Conservation (phyloP, 2,888 invertebrate genomes). For the Aspidapion aeneum region DNA sequence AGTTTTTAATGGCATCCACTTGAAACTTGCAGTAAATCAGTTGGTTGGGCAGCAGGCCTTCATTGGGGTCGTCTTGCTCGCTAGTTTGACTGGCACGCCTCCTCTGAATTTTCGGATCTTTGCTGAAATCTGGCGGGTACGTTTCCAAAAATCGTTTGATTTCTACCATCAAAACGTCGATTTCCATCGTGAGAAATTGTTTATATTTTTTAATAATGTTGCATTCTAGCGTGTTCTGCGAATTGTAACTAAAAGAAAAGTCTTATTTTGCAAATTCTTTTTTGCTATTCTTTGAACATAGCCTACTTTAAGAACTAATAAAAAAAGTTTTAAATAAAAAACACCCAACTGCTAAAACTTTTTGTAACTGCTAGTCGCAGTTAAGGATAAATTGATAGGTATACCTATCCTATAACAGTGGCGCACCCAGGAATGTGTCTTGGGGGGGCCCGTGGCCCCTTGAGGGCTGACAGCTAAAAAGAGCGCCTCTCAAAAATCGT, state of each 20-base stretch:
- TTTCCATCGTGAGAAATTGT: constrained; percentile 24
- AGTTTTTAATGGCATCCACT: constrained; percentile 38
- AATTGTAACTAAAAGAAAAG: constrained; percentile 13
- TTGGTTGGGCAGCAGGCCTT: constrained; percentile 32
- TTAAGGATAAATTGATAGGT: too few relatives aligned
- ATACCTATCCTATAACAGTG: too few relatives aligned
- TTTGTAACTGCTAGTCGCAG: too few relatives aligned
- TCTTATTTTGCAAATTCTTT: too few relatives aligned
- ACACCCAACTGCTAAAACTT: too few relatives aligned
- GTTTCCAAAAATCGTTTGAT: constrained; percentile 32
- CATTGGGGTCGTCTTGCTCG: constrained; percentile 22
- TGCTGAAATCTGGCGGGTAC: constrained; percentile 29
- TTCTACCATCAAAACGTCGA: constrained; percentile 34
- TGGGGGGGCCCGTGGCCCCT: too few relatives aligned
- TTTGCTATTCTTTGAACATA: too few relatives aligned
- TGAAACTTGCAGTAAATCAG: constrained; percentile 35
- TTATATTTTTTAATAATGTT: constrained; percentile 32
- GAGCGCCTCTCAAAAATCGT: too few relatives aligned
- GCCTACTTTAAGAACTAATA: too few relatives aligned
- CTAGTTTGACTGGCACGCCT: constrained; percentile 31
- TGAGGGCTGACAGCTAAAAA: too few relatives aligned
- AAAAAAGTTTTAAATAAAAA: too few relatives aligned
- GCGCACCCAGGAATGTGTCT: too few relatives aligned
- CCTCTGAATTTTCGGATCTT: constrained; percentile 33
- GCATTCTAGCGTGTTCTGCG: constrained; percentile 28